These are phyloP conservation scores for Fragum fragum DNA, from an alignment of 2,888 invertebrate genomes.

Conservation along the genomic window DNA sequence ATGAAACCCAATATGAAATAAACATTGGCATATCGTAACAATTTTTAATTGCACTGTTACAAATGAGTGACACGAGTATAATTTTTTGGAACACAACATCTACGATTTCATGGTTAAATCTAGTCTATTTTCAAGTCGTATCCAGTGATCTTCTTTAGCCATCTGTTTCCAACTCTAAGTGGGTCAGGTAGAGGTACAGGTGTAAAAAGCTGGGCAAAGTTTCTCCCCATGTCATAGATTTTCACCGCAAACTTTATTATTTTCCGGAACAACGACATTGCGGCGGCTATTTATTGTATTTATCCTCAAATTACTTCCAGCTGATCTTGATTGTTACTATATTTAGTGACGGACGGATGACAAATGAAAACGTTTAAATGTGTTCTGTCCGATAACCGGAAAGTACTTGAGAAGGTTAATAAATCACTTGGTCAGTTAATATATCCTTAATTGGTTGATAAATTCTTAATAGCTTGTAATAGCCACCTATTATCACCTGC, in stretches of 20 bases:
- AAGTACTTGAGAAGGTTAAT: neutral
- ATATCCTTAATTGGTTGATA: conserved; percentile 6
- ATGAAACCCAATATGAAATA: no score
- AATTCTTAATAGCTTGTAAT: conserved; percentile 13
- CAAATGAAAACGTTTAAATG: conserved; percentile 4
- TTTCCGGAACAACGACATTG: conserved; percentile 28
- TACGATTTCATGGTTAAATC: neutral
- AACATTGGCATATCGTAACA: no score
- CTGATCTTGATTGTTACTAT: neutral
- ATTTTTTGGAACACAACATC: no score
- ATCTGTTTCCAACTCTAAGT: conserved; percentile 29
- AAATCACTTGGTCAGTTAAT: conserved; percentile 23
- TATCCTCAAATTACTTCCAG: neutral
- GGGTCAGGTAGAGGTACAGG: conserved; percentile 45
- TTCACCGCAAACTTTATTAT: conserved; percentile 10
- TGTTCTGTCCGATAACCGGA: conserved; percentile 15
- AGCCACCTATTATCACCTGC: neutral
- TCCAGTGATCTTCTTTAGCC: conserved; percentile 44
- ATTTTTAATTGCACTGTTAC: no score
- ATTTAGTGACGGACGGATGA: conserved; percentile 13
- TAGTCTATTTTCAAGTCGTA: conserved; percentile 28
- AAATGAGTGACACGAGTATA: no score
- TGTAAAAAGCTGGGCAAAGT: conserved; percentile 31
- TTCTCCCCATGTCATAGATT: conserved; percentile 34
- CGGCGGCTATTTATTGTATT: conserved; percentile 5